These are phyloP conservation scores for Thymelicus sylvestris DNA, from an alignment of 2,888 invertebrate genomes.

Conservation along the genomic window DNA sequence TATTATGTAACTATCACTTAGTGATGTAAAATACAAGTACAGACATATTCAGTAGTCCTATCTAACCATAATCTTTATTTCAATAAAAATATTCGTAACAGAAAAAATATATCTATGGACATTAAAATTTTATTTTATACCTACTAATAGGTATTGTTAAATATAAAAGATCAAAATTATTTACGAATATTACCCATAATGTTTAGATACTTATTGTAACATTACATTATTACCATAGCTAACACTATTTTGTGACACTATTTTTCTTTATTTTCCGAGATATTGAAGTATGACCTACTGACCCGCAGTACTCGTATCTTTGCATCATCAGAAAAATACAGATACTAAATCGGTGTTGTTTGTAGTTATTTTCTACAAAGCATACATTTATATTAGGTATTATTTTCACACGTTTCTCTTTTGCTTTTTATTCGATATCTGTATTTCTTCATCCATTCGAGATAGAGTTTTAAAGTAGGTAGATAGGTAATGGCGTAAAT, in stretches of 20 bases:
- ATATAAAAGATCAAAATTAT: slow-evolving; percentile 27
- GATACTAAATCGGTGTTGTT: slow-evolving; percentile 20
- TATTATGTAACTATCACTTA: slow-evolving; percentile 54
- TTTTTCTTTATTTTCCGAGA: slow-evolving; percentile 4
- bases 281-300: no score
- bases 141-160: slow-evolving; percentile 57
- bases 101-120: slow-evolving; percentile 46
- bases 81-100: slow-evolving; percentile 54
- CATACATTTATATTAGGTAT: background rate
- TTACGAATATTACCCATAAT: slow-evolving; percentile 3
- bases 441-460: background rate
- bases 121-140: slow-evolving; percentile 52
- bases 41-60: slow-evolving; percentile 58
- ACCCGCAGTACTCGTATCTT: background rate
- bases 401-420: slow-evolving; percentile 10
- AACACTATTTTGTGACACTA: slow-evolving; percentile 3
- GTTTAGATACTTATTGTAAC: slow-evolving; percentile 3
- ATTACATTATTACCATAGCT: background rate
- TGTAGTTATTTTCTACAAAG: slow-evolving; percentile 10
- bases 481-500: slow-evolving; percentile 9
- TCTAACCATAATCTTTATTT: slow-evolving; percentile 71
- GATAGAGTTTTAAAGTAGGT: slow-evolving; percentile 18
- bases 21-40: slow-evolving; percentile 60
- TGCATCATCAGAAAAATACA: background rate
- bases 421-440: slow-evolving; percentile 17